Evolutionary conservation across 2,113 vertebrate species (phyloP).

Genomic region (Rhinogobius similis): DNA sequence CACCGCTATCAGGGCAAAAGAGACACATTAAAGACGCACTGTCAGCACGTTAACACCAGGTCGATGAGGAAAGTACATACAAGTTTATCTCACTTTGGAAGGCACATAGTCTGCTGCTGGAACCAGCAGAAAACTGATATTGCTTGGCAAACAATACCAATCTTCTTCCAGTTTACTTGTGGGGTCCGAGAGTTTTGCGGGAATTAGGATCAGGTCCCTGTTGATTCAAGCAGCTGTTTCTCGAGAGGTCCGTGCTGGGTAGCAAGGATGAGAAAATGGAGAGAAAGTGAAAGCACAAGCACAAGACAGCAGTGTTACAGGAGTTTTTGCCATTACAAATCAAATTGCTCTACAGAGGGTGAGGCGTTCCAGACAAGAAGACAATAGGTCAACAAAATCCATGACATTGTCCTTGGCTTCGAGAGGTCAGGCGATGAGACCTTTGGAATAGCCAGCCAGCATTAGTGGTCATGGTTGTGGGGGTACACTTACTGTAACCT

Average conservation of each 20-base stretch:
- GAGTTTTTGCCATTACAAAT: slow-evolving; percentile 63
- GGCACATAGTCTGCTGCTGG: slow-evolving; percentile 41
- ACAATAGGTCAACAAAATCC: slow-evolving; percentile 75
- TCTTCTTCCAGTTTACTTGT: slow-evolving; percentile 76
- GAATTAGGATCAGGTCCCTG: slow-evolving; percentile 63
- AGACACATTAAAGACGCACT: slow-evolving; percentile 7
- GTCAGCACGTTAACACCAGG: not conserved
- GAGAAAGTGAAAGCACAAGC: slow-evolving; percentile 25
- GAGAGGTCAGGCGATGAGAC: slow-evolving; percentile 63
- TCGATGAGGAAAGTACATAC: slow-evolving; percentile 18
- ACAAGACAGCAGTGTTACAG: slow-evolving; percentile 40
- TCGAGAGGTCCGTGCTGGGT: slow-evolving; percentile 45
- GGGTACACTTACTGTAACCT: slow-evolving; percentile 68
- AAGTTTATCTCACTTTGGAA: slow-evolving; percentile 22
- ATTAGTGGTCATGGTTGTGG: slow-evolving; percentile 66
- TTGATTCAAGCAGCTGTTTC: slow-evolving; percentile 65
- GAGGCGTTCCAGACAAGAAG: slow-evolving; percentile 68
- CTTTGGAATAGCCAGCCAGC: slow-evolving; percentile 48
- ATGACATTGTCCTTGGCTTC: slow-evolving; percentile 76
- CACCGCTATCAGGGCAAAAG: not conserved
- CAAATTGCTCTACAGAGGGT: slow-evolving; percentile 74
- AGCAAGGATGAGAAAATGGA: slow-evolving; percentile 30
- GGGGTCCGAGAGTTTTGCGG: slow-evolving; percentile 60
- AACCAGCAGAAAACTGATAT: slow-evolving; percentile 43
- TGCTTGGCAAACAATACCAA: slow-evolving; percentile 62